phyloP scores from a whole-genome alignment of 2,888 invertebrate species.

The Ernsta delagoae region DNA sequence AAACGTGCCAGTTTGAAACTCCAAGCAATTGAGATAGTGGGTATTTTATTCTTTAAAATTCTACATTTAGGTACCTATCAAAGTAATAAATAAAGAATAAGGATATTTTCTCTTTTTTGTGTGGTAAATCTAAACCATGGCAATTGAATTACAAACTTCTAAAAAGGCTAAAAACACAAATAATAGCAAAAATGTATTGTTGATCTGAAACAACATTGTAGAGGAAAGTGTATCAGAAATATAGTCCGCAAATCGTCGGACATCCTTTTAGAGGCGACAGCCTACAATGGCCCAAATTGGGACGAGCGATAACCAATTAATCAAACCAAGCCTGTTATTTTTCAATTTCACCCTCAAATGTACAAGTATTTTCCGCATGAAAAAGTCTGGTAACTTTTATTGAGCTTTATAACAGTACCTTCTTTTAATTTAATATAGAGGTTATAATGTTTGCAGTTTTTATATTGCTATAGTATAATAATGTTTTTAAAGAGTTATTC shows the following conservation, averaged over 20 bases:
- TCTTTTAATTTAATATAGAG: background rate
- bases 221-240: conserved; percentile 10
- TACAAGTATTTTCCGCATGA: conserved; percentile 15
- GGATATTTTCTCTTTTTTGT: background rate
- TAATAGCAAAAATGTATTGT: background rate
- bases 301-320: conserved; percentile 25
- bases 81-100: too few species aligned
- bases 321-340: conserved; percentile 26
- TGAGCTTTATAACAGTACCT: background rate
- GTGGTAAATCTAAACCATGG: background rate
- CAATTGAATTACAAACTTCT: background rate
- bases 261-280: conserved; percentile 20
- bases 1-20: background rate
- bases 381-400: conserved; percentile 11
- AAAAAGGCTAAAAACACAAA: background rate
- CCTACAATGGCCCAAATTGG: conserved; percentile 11
- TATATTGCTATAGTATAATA: background rate
- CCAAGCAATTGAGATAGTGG: background rate
- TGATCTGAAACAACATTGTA: conserved; percentile 19
- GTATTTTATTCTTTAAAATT: background rate
- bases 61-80: too few species aligned
- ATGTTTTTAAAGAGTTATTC: background rate
- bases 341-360: conserved; percentile 26
- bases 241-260: conserved; percentile 21
- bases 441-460: background rate